Base-by-base conservation (phyloP, 2,797 vertebrate genomes). In the Perodicticus potto region DNA sequence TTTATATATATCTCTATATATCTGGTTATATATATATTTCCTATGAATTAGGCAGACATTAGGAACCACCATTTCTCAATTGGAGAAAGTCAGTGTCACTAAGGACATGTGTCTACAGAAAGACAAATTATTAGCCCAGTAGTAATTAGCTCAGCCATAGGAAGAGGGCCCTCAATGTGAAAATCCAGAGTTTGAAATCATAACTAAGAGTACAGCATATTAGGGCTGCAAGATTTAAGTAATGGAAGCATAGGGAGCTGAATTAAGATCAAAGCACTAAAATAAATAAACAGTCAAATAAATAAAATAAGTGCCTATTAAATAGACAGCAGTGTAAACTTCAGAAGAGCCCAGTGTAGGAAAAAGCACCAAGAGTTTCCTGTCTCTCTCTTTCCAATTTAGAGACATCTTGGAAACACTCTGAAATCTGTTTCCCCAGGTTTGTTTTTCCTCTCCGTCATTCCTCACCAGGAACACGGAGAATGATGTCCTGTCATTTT, bases 401-500 rank as follows among this genome's bases (percentile, higher is more conserved):
- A 94, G 91, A 93, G 61, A 77, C 17, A 63, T 49, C 43, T 86
- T 89, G 76, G 74, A 93, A 96, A 94, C 45, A 85, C 86, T 94
- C 59, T 65, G 90, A 96, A 93, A 96, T 92, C 85, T 93, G 82
- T 74, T 92, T 40, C n/a, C 74, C 59, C 69, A 89, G 86, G 92
- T 95, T 95, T 97, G 88, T 82, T 97, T 97, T 94, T 57, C 84
- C 65, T 86, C 81, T 72, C 74, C 34, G 25, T 72, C 65, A 76
- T 43, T 88, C 81, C 88, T 95, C 67, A 80, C 3, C 16, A 45
- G 74, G 83, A 91, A 82, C 89, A 89, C 34, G 22, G 83, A 88
- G 80, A 97, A 55, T 95, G 90, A 95, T 70, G 67, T 91, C 74
- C 85, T 97, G 97, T 97, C 97, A 93, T 53, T 97, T 91, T 95